Evolutionary conservation across 2,113 vertebrate species (phyloP).

Genomic region (Epinephelus cyanopodus): DNA sequence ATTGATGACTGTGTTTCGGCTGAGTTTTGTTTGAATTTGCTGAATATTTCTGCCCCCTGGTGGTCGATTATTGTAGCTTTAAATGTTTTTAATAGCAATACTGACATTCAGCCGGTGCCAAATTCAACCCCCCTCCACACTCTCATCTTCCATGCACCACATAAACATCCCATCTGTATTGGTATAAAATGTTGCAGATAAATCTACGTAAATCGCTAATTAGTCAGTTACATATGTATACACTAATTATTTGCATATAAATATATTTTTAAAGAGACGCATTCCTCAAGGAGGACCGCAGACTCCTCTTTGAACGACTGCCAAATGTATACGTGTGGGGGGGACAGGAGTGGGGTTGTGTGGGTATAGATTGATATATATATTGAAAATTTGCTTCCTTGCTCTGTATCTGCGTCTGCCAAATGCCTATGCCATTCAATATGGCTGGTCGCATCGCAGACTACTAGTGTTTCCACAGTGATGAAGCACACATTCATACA

Average conservation of each 20-base stretch:
- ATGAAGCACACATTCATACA: conserved; percentile 65
- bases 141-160: neutral
- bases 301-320: conserved; percentile 1
- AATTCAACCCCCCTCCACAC: neutral
- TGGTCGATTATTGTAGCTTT: conserved; percentile 14
- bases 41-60: neutral
- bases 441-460: conserved; percentile 70
- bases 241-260: conserved; percentile 19
- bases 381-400: conserved; percentile 42
- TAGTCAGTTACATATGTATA: neutral
- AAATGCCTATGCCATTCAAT: conserved; percentile 74
- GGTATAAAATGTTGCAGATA: neutral
- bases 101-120: neutral
- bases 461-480: conserved; percentile 73
- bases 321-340: conserved; percentile 17
- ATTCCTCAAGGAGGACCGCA: conserved; percentile 1
- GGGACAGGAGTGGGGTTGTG: neutral
- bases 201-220: neutral
- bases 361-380: conserved; percentile 42
- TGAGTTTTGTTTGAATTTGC: neutral
- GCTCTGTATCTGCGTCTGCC: conserved; percentile 51
- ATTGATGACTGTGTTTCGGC: too few relatives aligned
- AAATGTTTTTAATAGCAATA: neutral
- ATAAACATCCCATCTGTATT: neutral
- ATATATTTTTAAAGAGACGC: neutral